Base-by-base conservation (phyloP, 2,888 invertebrate genomes). In the Caenorhabditis parvicauda region DNA sequence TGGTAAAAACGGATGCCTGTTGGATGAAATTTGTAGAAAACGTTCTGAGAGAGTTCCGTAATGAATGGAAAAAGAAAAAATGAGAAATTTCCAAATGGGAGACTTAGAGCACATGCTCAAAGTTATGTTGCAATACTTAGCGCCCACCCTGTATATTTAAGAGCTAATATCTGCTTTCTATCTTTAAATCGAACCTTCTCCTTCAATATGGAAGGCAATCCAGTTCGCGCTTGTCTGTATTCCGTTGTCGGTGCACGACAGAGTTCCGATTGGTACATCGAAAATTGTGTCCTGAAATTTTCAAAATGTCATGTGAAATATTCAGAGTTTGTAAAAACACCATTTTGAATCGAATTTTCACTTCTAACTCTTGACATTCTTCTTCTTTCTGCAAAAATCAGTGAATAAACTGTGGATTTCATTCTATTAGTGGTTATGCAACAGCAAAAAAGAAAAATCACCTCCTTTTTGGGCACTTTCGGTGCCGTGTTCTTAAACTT, bases 401-500 rank as follows among this genome's bases (percentile, higher is more conserved):
- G n/a, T n/a, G n/a, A n/a, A n/a, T 42, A 42, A n/a, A 6, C 12
- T 14, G 19, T 6, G 6, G n/a, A 6, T 19, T 6, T 42, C 35
- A 12, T 32, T 32, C 35, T 32, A 9, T 32, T 32, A 12, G 9
- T 46, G 6, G 19, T 46, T 29, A 46, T n/a, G 35, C 43, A 28
- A 45, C 22, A 45, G 25, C 38, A 41, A 39, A 22, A 21, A 5
- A 1, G 17, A 41, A 24, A 27, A 22, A 70, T 66, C 66, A 83
- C 84, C 81, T 94, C 93, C 59, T 92, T 91, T 82, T 93, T 94
- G 37, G 93, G 92, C 80, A 92, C 89, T 81, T 92, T 92, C 41
- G 94, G 92, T 72, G 91, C 89, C 67, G 94, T 92, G 88, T 95
- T 95, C 87, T 94, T 95, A 84, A 91, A 95, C 84, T 95, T 95